Conservation (phyloP, 2,797 vertebrate genomes). For the Artibeus lituratus region DNA sequence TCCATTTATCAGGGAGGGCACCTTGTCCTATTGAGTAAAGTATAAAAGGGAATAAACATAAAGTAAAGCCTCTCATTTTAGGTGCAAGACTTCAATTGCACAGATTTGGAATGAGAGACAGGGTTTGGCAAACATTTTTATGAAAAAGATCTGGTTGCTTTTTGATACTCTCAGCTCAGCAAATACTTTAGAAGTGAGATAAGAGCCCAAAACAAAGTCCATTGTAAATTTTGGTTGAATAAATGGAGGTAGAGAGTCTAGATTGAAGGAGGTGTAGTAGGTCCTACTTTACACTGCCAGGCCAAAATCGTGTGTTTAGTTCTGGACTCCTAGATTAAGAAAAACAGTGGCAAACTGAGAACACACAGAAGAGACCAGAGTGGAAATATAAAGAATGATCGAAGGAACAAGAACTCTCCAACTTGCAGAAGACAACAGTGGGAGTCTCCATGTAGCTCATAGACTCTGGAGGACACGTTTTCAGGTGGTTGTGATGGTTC, state of each 20-base stretch:
- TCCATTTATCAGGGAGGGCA: background rate
- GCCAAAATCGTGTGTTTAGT: background rate
- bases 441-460: background rate
- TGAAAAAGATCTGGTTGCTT: background rate
- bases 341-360: background rate
- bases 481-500: too few relatives aligned
- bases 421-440: background rate
- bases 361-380: background rate
- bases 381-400: background rate
- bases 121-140: background rate
- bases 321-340: background rate
- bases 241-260: background rate
- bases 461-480: background rate
- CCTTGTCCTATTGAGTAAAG: background rate
- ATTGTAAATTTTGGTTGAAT: background rate
- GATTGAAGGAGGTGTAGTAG: background rate
- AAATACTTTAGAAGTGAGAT: background rate
- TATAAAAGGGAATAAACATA: background rate
- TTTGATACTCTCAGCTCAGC: background rate
- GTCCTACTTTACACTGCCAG: background rate
- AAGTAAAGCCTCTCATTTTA: background rate
- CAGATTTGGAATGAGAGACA: background rate
- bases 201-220: background rate
- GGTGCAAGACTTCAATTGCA: background rate
- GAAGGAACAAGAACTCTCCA: background rate